Base-by-base conservation (phyloP, 2,797 vertebrate genomes). In the Vultur gryphus region DNA sequence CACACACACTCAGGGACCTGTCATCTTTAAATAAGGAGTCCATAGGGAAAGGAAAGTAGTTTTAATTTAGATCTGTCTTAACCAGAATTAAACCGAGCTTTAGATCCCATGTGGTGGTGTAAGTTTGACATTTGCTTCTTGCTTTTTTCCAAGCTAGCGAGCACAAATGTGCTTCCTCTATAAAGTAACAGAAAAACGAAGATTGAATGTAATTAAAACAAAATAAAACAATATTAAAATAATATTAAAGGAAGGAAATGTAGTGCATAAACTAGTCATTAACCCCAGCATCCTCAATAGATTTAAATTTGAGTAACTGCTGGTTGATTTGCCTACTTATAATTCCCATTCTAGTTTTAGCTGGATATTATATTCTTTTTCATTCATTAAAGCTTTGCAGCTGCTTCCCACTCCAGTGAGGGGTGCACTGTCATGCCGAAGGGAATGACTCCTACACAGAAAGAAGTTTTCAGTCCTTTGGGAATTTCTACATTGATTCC, bases 221-320 rank as follows among this genome's bases (percentile, higher is more conserved):
- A 96, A 92, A 96, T 95, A 83, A 87, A 96, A 89, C 79, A 92
- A 94, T 97, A 95, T 96, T 96, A 96, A 96, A 97, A 96, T 94
- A 97, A 95, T 97, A 96, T 96, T 97, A 96, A 96, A 93, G 88
- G 87, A 96, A 95, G 94, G 89, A 96, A 97, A 96, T 93, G 89
- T 95, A 95, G 76, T 97, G 72, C 95, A 96, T 95, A 96, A 97
- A 86, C 82, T 96, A 95, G 76, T 96, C 93, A 96, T 97, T 97
- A 97, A 96, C 95, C 93, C 62, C 85, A 88, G 89, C 93, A 93
- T 95, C 93, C 95, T 95, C 91, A 88, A 94, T 92, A 95, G 95
- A 95, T 95, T 96, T 96, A 96, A 95, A 95, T 94, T 90, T 91
- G 76, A 93, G 93, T 91, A 92, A 95, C 95, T 95, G 61, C 81